Conservation (phyloP, 1,140 invertebrate genomes). For the Cotesia vestalis region DNA sequence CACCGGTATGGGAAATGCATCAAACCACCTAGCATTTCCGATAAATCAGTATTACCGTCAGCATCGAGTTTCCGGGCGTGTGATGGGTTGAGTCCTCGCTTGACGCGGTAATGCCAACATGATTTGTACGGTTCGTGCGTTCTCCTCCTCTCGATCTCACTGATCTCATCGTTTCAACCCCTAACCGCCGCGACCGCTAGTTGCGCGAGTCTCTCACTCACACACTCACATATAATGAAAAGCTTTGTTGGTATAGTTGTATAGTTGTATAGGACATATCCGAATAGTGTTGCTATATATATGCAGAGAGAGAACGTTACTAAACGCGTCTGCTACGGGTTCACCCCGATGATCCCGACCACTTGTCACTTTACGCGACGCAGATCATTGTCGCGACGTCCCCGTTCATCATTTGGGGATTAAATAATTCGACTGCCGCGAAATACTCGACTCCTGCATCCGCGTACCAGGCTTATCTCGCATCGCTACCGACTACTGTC, state of each 20-base stretch:
- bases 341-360: slow-evolving; percentile 62
- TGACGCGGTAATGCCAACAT: slow-evolving; percentile 64
- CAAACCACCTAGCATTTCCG: slow-evolving; percentile 48
- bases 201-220: slow-evolving; percentile 38
- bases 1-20: not conserved
- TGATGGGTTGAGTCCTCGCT: slow-evolving; percentile 59
- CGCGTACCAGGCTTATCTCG: slow-evolving; percentile 23
- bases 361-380: slow-evolving; percentile 65
- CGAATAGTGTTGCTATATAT: slow-evolving; percentile 19
- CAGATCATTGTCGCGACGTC: slow-evolving; percentile 70
- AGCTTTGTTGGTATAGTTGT: slow-evolving; percentile 15
- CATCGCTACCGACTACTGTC: slow-evolving; percentile 7
- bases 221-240: slow-evolving; percentile 13
- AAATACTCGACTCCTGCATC: slow-evolving; percentile 24
- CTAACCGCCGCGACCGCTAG: slow-evolving; percentile 32
- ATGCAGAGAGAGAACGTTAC: not conserved
- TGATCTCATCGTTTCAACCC: slow-evolving; percentile 47
- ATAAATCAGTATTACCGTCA: slow-evolving; percentile 65
- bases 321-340: slow-evolving; percentile 43
- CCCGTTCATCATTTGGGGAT: slow-evolving; percentile 64
- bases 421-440: slow-evolving; percentile 58
- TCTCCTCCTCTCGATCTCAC: slow-evolving; percentile 40
- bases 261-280: slow-evolving; percentile 17
- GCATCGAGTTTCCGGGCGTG: slow-evolving; percentile 59
- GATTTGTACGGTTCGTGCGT: slow-evolving; percentile 61